Base-by-base conservation (phyloP, 2,797 vertebrate genomes). In the Lateolabrax maculatus region DNA sequence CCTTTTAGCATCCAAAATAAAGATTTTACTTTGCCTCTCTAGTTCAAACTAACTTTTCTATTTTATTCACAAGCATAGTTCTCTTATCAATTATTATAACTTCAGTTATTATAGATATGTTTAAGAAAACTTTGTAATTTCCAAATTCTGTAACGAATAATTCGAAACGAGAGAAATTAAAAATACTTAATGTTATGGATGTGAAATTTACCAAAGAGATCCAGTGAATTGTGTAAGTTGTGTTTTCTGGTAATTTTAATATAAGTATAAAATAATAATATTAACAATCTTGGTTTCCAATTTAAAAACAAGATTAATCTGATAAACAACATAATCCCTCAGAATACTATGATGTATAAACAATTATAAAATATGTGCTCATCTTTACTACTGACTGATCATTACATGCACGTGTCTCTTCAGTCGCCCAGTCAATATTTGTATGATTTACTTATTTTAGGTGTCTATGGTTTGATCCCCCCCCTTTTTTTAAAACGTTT, bases 1-100 rank as follows among this genome's bases (percentile, higher is more conserved):
- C 31, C 12, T 52, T 51, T 76, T 23, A 34, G 21, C 44, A 25
- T 51, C 53, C 9, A 51, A 25, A 67, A 75, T 67, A 67, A 75
- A 67, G 53, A 52, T 13, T 34, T 58, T 51, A 31, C 37, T 60
- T 60, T 7, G 6, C 55, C 18, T 57, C 39, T 46, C 9, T 27
- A 49, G 27, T 19, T 65, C 51, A 75, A 34, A 73, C 60, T 52
- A 46, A 5, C 41, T 46, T 65, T 65, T 48, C 41, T n/a, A 6
- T 46, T n/a, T n/a, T n/a, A n/a, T n/a, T n/a, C n/a, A n/a, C n/a
- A n/a, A n/a, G n/a, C n/a, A n/a, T n/a, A n/a, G n/a, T n/a, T n/a
- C n/a, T n/a, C n/a, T n/a, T n/a, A n/a, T n/a, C n/a, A n/a, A n/a
- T n/a, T n/a, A n/a, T n/a, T n/a, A n/a, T n/a, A n/a, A n/a, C n/a